Evolutionary conservation across 2,888 invertebrate species (phyloP).

Genomic region (Machimus atricapillus): DNA sequence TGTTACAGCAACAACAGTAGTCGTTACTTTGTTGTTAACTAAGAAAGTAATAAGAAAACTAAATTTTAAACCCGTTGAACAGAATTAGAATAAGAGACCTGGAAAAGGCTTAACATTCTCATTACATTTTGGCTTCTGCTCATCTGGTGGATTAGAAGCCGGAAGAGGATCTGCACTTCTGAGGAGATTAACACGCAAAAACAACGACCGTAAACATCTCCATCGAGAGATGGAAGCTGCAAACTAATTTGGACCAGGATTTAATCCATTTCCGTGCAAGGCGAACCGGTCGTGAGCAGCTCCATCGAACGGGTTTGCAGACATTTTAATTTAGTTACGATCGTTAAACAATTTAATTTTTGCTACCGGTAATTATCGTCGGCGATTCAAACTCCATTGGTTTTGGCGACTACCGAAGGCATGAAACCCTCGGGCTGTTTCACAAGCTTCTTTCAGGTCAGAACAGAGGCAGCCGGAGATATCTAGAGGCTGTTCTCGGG

Average conservation of each 20-base stretch:
- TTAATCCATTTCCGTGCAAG: neutral
- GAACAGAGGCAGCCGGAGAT: neutral
- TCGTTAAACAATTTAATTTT: neutral
- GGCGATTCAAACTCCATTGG: neutral
- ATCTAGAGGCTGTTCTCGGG: neutral
- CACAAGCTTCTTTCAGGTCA: neutral
- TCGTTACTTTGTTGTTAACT: neutral
- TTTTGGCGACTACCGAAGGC: neutral
- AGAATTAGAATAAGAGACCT: neutral
- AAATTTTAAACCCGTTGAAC: neutral
- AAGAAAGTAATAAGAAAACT: neutral
- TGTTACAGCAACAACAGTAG: neutral
- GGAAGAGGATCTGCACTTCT: neutral
- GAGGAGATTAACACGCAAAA: neutral
- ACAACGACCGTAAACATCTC: neutral
- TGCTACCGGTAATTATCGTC: neutral
- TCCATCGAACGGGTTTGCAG: neutral
- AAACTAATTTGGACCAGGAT: neutral
- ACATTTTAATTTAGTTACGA: neutral
- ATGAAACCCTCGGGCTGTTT: neutral
- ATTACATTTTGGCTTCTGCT: neutral
- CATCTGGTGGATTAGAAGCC: neutral
- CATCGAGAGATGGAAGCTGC: neutral
- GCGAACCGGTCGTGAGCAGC: neutral
- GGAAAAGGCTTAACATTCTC: neutral